Conservation (phyloP, 1,140 invertebrate species). For the Sycobia sp. region DNA sequence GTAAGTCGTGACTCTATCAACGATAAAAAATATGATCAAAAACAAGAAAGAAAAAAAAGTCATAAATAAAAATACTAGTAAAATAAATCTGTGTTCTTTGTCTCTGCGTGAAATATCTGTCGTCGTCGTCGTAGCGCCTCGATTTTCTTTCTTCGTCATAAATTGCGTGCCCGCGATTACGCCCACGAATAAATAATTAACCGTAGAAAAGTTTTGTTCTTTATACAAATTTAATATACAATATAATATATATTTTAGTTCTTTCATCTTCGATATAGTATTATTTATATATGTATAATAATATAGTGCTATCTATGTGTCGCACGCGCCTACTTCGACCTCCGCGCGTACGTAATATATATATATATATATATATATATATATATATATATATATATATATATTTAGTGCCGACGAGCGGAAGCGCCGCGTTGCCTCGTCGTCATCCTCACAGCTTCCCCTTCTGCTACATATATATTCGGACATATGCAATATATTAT, state of each 20-base stretch:
- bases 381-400: neutral
- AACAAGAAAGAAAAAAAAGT: conserved; percentile 1
- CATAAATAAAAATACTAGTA: neutral
- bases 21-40: conserved; percentile 6
- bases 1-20: conserved; percentile 15
- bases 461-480: too few species aligned
- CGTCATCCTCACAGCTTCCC: too few species aligned
- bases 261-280: conserved; percentile 38
- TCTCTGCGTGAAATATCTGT: conserved; percentile 5
- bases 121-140: conserved; percentile 5
- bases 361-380: conserved; percentile 15
- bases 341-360: too few species aligned
- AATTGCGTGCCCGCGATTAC: conserved; percentile 52
- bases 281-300: conserved; percentile 54
- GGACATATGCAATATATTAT: too few species aligned
- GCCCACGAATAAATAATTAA: conserved; percentile 60
- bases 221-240: conserved; percentile 64
- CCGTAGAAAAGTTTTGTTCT: conserved; percentile 59
- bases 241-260: conserved; percentile 58
- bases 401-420: neutral
- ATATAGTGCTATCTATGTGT: conserved; percentile 55
- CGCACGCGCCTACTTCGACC: too few species aligned
- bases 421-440: neutral
- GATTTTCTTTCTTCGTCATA: too few species aligned
- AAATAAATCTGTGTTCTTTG: conserved; percentile 1